Evolutionary conservation across 2,113 vertebrate species (phyloP), one percentile per base, ranked within the genome.

Genomic region (cat (Felis catus)): DNA sequence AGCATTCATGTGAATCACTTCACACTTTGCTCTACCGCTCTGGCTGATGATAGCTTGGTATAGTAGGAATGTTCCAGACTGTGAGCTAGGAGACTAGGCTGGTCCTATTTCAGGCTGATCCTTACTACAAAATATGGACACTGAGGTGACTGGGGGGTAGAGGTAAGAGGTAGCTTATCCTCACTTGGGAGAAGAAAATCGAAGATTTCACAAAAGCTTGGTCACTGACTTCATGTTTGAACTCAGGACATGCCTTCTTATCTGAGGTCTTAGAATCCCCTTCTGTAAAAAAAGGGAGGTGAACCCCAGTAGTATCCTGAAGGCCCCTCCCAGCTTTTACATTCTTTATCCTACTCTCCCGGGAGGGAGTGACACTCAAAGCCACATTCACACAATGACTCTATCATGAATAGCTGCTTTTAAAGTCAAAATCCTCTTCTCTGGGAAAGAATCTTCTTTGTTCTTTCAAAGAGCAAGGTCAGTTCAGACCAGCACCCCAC

Each of bases 361-460:
- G 74, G 82, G 98, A 96, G 86, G 78, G 97, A 96, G 85, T 94
- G 71, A 97, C 85, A 96, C 97, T 97, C 90, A 95, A 97, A 97
- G 95, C 92, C 92, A 96, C 82, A 63, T 76, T 87, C 94, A 85
- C 90, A 98, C 97, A 97, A 96, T 86, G 95, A 97, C 63, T 85
- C 36, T 71, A 83, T 74, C 91, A 10, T 97, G 97, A 97, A 98
- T 96, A 94, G 96, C 79, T 58, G 92, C 95, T 98, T 98, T 97
- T 97, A 97, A 97, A 97, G 94, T 97, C 65, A 95, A 96, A 98
- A 97, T 91, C 80, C 83, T 97, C 89, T 94, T 95, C 97, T 85
- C 97, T 83, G 94, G 92, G 84, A 96, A 97, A 94, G 96, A 94
- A 97, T 82, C 5, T 25, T 81, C 97, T 97, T 98, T 97, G 97